These are phyloP conservation scores for Dusona sp. DNA, from an alignment of 2,888 invertebrate species.

Conservation along the genomic window DNA sequence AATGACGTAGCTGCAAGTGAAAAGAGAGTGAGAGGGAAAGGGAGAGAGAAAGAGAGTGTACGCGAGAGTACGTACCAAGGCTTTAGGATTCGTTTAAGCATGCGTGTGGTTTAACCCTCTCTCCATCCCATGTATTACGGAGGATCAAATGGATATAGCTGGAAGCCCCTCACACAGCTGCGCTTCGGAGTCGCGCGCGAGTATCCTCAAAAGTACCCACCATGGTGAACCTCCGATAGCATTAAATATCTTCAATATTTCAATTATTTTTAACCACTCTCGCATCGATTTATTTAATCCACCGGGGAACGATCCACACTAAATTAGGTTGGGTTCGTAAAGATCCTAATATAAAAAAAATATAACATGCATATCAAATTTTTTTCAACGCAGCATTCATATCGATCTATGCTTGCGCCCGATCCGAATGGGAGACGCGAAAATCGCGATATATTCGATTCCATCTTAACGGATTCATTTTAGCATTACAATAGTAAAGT, in stretches of 20 bases:
- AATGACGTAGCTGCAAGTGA: neutral
- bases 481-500: neutral
- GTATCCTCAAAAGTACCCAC: slow-evolving; percentile 23
- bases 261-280: neutral
- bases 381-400: neutral
- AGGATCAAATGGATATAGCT: slow-evolving; percentile 55
- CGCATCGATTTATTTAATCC: neutral
- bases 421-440: too few species aligned
- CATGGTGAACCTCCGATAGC: neutral
- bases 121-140: slow-evolving; percentile 9
- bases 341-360: neutral
- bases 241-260: slow-evolving; percentile 5
- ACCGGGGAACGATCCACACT: neutral
- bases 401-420: neutral
- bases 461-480: neutral
- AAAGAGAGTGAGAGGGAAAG: neutral
- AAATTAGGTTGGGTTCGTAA: neutral
- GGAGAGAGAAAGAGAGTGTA: slow-evolving; percentile 7
- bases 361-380: neutral
- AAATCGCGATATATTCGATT: slow-evolving; percentile 9
- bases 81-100: slow-evolving; percentile 59
- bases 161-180: neutral
- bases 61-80: slow-evolving; percentile 16
- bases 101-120: slow-evolving; percentile 49
- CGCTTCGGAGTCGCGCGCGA: slow-evolving; percentile 7